These are phyloP conservation scores for Mus caroli DNA, from an alignment of 2,797 vertebrate species.

Conservation along the genomic window DNA sequence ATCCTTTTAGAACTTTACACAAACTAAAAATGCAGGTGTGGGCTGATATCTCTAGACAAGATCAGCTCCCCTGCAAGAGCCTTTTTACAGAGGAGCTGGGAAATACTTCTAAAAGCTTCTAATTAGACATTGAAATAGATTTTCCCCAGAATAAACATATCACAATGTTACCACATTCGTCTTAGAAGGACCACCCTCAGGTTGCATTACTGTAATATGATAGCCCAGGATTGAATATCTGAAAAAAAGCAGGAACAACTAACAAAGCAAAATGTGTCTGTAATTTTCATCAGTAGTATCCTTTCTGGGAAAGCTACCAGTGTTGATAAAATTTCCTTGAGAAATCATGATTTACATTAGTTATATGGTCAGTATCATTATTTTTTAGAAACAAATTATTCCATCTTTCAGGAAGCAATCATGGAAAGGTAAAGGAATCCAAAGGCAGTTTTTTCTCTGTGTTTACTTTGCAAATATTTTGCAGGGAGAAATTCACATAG, in stretches of 20 bases:
- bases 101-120: constrained; percentile 86
- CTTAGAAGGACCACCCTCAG: constrained; percentile 88
- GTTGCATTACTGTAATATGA: constrained; percentile 81
- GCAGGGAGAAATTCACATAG: background rate
- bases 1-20: constrained; percentile 81
- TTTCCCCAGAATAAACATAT: constrained; percentile 87
- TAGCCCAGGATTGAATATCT: constrained; percentile 81
- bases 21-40: constrained; percentile 84
- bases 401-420: background rate
- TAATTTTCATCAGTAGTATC: background rate
- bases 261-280: constrained; percentile 61
- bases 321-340: constrained; percentile 26
- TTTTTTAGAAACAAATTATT: constrained; percentile 1
- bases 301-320: constrained; percentile 1
- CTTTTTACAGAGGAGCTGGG: constrained; percentile 79
- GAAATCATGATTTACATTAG: background rate
- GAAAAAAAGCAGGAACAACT: constrained; percentile 70
- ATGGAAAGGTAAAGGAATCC: background rate
- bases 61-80: constrained; percentile 68
- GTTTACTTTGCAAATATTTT: constrained; percentile 44
- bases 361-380: background rate
- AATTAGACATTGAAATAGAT: constrained; percentile 87
- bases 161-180: constrained; percentile 83
- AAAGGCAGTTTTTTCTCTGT: constrained; percentile 25
- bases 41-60: constrained; percentile 85